Evolutionary conservation across 2,113 vertebrate genomes (phyloP), one percentile per base, ranked within the genome.

Genomic region (Edolisoma coerulescens): DNA sequence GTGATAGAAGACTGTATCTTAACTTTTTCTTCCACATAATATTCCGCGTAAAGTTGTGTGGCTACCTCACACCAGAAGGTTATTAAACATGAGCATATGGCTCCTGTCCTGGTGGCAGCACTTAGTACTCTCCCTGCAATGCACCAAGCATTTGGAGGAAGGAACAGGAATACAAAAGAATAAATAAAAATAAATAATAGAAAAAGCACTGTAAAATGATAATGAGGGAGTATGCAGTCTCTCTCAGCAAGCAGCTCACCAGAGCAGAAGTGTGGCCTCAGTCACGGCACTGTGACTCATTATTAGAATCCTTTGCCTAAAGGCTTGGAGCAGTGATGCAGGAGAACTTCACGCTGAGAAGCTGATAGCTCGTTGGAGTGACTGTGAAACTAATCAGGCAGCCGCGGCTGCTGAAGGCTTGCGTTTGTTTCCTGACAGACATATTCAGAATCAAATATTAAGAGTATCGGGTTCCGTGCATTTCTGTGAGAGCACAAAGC

Each of bases 221-320:
- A 97, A 98, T 96, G 91, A 96, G 95, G 95, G 91, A 92, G 84
- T 57, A 37, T 16, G 90, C 92, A 89, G 94, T 8, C 95, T 84
- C 83, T 96, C 97, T 96, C 93, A 95, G 97, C 96, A 73, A 97
- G 98, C 96, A 50, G 96, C 96, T 93, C 97, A 94, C 78, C 96
- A 92, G 90, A 95, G 96, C 97, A 97, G 97, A 97, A 97, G 96
- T 90, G 94, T 89, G 97, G 97, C 96, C 97, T 84, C 96, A 95
- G 97, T 97, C 97, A 86, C 64, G 79, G 97, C 96, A 59, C 96
- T 91, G 97, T 60, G 97, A 95, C 87, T 98, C 98, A 95, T 98
- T 97, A 97, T 97, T 93, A 97, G 97, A 56, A 96, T 95, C 94
- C 96, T 97, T 96, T 93, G 97, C 98, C 97, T 92, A 90, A 81